phyloP scores from a whole-genome alignment of 1,140 invertebrate species.

The Microplitis mediator region DNA sequence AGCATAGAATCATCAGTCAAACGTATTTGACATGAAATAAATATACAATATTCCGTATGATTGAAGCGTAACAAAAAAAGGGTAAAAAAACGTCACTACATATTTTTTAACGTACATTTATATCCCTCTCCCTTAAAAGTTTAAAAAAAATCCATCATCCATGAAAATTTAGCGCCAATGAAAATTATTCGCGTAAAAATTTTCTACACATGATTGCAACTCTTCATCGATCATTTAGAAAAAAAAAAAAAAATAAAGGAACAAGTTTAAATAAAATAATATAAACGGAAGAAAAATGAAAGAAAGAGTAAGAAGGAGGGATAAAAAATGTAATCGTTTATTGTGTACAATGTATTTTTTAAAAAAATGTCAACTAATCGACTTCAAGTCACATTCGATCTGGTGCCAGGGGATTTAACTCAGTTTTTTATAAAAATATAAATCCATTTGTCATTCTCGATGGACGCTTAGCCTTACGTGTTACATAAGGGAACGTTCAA shows the following conservation, averaged over 20 bases:
- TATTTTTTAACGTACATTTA: not conserved
- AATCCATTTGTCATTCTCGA: slow-evolving; percentile 7
- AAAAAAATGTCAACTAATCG: not conserved
- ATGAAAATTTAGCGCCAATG: not conserved
- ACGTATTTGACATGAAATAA: not conserved
- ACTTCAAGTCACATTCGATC: not conserved
- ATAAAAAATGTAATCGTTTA: too few species aligned
- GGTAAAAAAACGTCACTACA: not conserved
- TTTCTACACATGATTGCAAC: slow-evolving; percentile 1
- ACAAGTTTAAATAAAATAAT: not conserved
- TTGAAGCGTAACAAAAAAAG: slow-evolving; percentile 2
- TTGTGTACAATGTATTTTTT: too few species aligned
- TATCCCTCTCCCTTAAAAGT: not conserved
- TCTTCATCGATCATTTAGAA: not conserved
- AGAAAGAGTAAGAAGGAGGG: too few species aligned
- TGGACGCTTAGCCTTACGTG: not conserved
- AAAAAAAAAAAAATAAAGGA: not conserved
- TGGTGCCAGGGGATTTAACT: not conserved
- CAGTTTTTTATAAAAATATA: not conserved
- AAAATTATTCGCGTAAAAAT: not conserved
- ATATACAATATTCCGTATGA: not conserved
- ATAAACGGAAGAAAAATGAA: too few species aligned
- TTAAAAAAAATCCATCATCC: not conserved
- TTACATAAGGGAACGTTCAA: not conserved
- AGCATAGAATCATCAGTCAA: not conserved